Base-by-base conservation (phyloP, 2,113 vertebrate species). In the Albula goreensis region DNA sequence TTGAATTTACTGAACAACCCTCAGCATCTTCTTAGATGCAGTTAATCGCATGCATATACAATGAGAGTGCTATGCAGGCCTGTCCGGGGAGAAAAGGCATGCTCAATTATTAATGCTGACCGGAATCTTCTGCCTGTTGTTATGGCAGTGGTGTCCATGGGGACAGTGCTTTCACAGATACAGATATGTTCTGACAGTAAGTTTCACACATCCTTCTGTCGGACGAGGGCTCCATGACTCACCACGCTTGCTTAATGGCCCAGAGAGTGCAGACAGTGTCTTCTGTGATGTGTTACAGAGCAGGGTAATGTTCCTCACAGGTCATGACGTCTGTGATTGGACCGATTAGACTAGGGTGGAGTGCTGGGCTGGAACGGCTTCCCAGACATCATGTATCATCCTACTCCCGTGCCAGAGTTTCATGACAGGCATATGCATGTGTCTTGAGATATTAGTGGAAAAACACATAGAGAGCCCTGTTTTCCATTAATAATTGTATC, bases 341-440 rank as follows among this genome's bases (percentile, higher is more conserved):
- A 85, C 52, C n/a, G 60, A 85, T 83, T 52, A 90, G 92, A 91
- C 85, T 90, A 91, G 92, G 91, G 92, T 91, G 90, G 85, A 82
- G 87, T 85, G 87, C 90, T 89, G 86, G 89, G 83, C 66, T 60
- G 88, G 92, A 92, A 93, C 93, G 89, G 91, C 90, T 89, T 84
- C 41, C 53, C 87, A 87, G 85, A 84, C 90, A 87, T 91, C 89
- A 92, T 92, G 60, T 22, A 31, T n/a, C 31, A 74, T 84, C 79
- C 63, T 83, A 83, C 31, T 60, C 3, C 25, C 19, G 8, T 50
- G 15, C 8, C 51, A 25, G 81, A 74, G 51, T 25, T 48, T 50
- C 41, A n/a, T 8, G 51, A 15, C 3, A 17, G 53, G 53, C 25
- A 63, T 66, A n/a, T 41, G 17, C 50, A 22, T 22, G 0, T 56